Base-by-base conservation (phyloP, 2,888 invertebrate genomes). In the Ypsolopha sequella region DNA sequence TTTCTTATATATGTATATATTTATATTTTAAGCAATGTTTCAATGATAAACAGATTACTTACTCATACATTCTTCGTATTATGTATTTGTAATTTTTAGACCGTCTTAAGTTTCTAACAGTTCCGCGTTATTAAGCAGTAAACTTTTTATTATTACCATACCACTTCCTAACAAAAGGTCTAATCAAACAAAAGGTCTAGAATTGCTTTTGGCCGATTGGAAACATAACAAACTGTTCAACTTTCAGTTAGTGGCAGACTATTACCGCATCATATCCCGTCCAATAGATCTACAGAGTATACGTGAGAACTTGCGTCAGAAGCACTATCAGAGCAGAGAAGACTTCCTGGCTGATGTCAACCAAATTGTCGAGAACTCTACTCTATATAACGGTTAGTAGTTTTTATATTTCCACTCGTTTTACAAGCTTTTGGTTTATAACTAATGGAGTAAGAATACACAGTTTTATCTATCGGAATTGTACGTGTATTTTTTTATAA, bases 211-310 rank as follows among this genome's bases (percentile, higher is more conserved):
- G 24, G 24, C 24, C 24, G 24, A 24, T 24, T 24, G 4, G 4
- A 24, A 24, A 4, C 4, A 24, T 3, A 24, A 24, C 2, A 24
- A 24, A 24, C 24, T 2, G 52, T n/a, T n/a, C n/a, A 48, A 36
- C 54, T 48, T 65, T 52, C 68, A 92, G 92, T 76, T 91, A 63
- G 97, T 98, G 7, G 94, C 96, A 0, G 99, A 99, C 76, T 99
- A 99, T 78, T 94, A 97, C 71, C 92, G 93, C 58, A 95, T 98
- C 52, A 91, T 99, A 24, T 91, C 92, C 45, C 90, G 94, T 52
- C 99, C 99, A 0, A 99, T 99, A 96, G 99, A 99, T 74, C 87
- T 99, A 51, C 98, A 98, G 76, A 95, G 95, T 0, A 98, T 99
- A 63, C 88, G 98, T 41, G 98, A 97, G 61, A 95, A 95, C 70